phyloP scores from a whole-genome alignment of 2,888 invertebrate genomes.

The Monoplex corrugatus region DNA sequence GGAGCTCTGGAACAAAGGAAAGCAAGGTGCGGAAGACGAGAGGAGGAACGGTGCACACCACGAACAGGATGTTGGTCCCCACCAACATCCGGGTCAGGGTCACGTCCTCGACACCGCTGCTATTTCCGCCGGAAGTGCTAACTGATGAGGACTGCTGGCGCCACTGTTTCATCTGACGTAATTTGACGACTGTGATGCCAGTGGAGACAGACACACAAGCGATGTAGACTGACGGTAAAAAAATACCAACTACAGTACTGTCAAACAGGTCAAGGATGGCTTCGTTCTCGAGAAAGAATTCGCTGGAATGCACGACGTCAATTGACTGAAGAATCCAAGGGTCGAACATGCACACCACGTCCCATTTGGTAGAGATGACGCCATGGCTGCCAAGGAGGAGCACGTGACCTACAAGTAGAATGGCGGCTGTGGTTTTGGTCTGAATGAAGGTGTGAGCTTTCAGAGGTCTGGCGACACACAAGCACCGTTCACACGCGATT shows the following conservation, averaged over 20 bases:
- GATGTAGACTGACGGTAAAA: neutral
- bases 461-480: conserved; percentile 11
- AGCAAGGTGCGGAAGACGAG: conserved; percentile 16
- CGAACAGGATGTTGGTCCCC: conserved; percentile 24
- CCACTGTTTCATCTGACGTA: conserved; percentile 25
- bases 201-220: neutral
- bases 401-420: neutral
- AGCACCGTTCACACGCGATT: conserved; percentile 22
- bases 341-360: conserved; percentile 20
- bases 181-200: conserved; percentile 17
- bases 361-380: conserved; percentile 27
- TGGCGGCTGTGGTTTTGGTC: conserved; percentile 2
- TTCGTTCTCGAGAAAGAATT: conserved; percentile 20
- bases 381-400: neutral
- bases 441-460: neutral
- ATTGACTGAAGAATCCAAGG: neutral
- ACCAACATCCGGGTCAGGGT: conserved; percentile 43
- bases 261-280: conserved; percentile 9
- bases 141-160: neutral
- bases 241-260: conserved; percentile 26
- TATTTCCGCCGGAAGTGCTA: no score
- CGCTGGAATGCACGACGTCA: neutral
- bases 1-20: conserved; percentile 30
- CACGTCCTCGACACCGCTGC: no score
- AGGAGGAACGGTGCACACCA: conserved; percentile 28